Conservation (phyloP, 2,113 vertebrate genomes). For the Oncorhynchus clarkii region DNA sequence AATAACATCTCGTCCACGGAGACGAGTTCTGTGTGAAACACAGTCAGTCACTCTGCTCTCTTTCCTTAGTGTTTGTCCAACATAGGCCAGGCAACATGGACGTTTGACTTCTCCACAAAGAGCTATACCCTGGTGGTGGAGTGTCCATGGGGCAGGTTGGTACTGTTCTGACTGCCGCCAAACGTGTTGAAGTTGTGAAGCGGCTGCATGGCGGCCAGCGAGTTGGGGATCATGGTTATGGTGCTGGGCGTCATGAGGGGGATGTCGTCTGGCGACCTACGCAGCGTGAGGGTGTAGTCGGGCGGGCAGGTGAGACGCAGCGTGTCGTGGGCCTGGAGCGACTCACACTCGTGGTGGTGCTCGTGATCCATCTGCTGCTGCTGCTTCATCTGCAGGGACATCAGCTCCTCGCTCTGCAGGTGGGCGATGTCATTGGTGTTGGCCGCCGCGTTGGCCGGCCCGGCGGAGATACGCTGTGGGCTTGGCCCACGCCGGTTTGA, state of each 20-base stretch:
- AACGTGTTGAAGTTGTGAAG: slow-evolving; percentile 94
- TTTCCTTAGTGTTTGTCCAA: slow-evolving; percentile 26
- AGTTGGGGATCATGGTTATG: slow-evolving; percentile 94
- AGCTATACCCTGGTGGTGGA: slow-evolving; percentile 96
- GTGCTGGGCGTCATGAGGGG: slow-evolving; percentile 87
- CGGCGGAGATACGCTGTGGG: slow-evolving; percentile 75
- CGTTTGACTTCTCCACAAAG: background rate
- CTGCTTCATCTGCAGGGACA: slow-evolving; percentile 95
- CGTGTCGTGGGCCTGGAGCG: slow-evolving; percentile 82
- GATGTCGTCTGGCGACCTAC: slow-evolving; percentile 82
- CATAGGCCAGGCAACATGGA: background rate
- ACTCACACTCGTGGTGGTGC: slow-evolving; percentile 87
- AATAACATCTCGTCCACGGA: slow-evolving; percentile 72
- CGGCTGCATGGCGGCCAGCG: slow-evolving; percentile 88
- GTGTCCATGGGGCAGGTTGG: slow-evolving; percentile 91
- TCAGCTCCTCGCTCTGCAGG: slow-evolving; percentile 88
- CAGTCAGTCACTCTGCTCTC: background rate
- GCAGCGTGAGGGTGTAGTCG: slow-evolving; percentile 82
- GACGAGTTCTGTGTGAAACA: slow-evolving; percentile 62
- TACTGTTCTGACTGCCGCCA: slow-evolving; percentile 90
- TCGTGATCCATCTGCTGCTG: slow-evolving; percentile 73
- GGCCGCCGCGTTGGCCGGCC: slow-evolving; percentile 35
- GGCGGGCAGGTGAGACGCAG: slow-evolving; percentile 85
- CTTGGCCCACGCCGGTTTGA: slow-evolving; percentile 83
- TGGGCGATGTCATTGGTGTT: slow-evolving; percentile 82